Evolutionary conservation across 1,140 invertebrate species (phyloP).

Genomic region (Neuroterus valhalla): DNA sequence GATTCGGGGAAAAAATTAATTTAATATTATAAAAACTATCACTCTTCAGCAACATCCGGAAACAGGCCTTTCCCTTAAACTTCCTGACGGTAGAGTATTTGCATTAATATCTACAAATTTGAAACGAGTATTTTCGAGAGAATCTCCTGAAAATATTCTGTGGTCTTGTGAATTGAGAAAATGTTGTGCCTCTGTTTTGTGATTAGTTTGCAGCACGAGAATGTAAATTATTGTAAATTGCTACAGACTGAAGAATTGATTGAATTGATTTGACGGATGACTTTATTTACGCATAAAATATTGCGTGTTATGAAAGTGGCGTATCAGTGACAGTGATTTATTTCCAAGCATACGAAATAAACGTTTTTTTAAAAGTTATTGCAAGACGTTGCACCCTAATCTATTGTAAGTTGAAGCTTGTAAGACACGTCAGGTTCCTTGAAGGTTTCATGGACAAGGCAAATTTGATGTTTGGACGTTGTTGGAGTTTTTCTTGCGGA

Average conservation of each 20-base stretch:
- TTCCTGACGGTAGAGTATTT: background rate
- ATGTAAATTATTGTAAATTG: slow-evolving; percentile 29
- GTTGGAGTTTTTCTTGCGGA: background rate
- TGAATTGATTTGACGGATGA: slow-evolving; percentile 17
- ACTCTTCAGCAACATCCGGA: too few species aligned
- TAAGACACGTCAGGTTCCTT: slow-evolving; percentile 27
- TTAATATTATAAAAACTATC: too few species aligned
- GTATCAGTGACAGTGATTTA: slow-evolving; percentile 3
- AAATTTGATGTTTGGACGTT: slow-evolving; percentile 9
- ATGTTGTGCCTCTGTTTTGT: slow-evolving; percentile 14
- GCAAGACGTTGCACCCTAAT: background rate
- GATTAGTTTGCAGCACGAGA: slow-evolving; percentile 13
- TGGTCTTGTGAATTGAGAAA: background rate
- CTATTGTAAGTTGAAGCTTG: slow-evolving; percentile 13
- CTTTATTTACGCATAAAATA: slow-evolving; percentile 13
- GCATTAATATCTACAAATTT: background rate
- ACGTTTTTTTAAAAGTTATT: background rate
- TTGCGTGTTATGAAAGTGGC: background rate
- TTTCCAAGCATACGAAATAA: background rate
- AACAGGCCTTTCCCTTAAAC: background rate
- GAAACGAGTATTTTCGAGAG: background rate
- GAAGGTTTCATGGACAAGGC: background rate
- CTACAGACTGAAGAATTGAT: slow-evolving; percentile 14
- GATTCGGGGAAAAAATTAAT: too few species aligned
- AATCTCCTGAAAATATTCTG: background rate